Base-by-base conservation (phyloP, 2,797 vertebrate species). In the Rhinogobio ventralis region DNA sequence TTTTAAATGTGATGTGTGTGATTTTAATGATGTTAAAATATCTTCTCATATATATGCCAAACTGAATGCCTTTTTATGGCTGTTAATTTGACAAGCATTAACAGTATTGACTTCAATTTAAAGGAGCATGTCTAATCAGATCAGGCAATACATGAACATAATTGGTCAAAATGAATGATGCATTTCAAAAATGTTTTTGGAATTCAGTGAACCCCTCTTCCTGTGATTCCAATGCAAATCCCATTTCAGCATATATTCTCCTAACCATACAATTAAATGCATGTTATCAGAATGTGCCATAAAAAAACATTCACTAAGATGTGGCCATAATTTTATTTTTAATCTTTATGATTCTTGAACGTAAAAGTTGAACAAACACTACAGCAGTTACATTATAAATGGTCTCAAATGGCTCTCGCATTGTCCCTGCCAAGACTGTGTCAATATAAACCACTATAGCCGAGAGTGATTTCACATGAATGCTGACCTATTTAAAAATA, bases 371-470 rank as follows among this genome's bases (percentile, higher is more conserved):
- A 72, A n/a, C 6, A 69, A 74, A 66, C 51, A 45, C 33, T 30
- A 46, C 17, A 39, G 45, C 30, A 17, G 25, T 42, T 57, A 25
- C 39, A 57, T 76, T 55, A 75, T 45, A 36, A 85, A 85, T 67
- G 46, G 36, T 11, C 79, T 15, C 19, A 55, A 60, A 73, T 68
- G 33, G 78, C 28, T 74, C 46, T 25, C 25, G 10, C 0, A 14
- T 30, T 25, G 2, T 33, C 36, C 9, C 17, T 55, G 55, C n/a
- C 78, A 81, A 85, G 71, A 67, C 62, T 45, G 13, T 45, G n/a
- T 55, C 68, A 46, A 62, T 66, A 39, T n/a, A n/a, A 25, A 60
- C 11, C 39, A 82, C 68, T 23, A 42, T 81, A 36, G 30, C 39
- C 1, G 5, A 13, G 7, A 46, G 19, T 62, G 19, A 46, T 62